Evolutionary conservation across 2,888 invertebrate genomes (phyloP), one percentile per base, ranked within the genome.

Genomic region (Glyphotaelius pellucidus): DNA sequence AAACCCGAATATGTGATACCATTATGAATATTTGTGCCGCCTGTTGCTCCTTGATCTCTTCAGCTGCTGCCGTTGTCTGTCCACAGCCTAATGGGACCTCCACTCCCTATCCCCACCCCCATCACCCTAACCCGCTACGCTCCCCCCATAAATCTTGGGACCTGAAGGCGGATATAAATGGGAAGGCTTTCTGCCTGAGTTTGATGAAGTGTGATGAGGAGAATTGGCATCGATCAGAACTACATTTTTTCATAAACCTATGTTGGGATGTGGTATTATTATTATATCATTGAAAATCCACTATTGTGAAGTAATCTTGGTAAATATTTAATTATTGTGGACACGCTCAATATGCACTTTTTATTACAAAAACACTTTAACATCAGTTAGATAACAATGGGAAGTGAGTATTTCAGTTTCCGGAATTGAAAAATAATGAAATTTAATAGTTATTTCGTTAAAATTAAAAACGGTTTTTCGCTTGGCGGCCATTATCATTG

Each of bases 131-230:
- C 85, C 9, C 42, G n/a, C 85, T n/a, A 15, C 30, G 2, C 47
- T 47, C 42, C 12, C 2, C 11, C 85, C 85, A 86, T 86, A 42
- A 86, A 86, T 86, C 85, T n/a, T 15, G 42, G 11, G 85, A 86
- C 85, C 85, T 42, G 38, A 86, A 42, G 85, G 85, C 38, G 47
- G 30, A 86, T 47, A 86, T 86, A 86, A 86, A 86, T 86, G 85
- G 47, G 15, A 42, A 38, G 42, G 85, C 85, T 38, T 42, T 42
- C 42, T n/a, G 85, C 85, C 14, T 30, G 38, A 86, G 85, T 86
- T 86, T 86, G 85, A 86, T 86, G 38, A 86, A 86, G 35, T 86
- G 85, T 86, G 30, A 86, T 86, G 85, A 86, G 85, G 14, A 25
- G 42, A n/a, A 86, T n/a, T 47, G 42, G n/a, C 38, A 42, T 38